These are phyloP conservation scores for Gymnothorax reevesii DNA, from an alignment of 2,797 vertebrate species.

Conservation along the genomic window DNA sequence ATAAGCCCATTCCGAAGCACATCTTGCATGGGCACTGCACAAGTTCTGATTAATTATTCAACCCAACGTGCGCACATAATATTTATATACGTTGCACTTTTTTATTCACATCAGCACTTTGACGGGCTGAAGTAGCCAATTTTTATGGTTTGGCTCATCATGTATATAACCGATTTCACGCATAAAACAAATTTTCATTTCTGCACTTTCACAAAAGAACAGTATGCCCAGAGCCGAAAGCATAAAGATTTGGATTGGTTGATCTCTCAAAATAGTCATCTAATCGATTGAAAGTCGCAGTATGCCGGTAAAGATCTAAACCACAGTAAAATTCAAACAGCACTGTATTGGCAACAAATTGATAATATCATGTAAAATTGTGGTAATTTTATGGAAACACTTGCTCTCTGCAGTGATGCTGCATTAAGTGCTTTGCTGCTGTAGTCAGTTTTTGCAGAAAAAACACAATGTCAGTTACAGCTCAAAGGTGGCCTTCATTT, in stretches of 20 bases:
- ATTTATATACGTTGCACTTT: neutral
- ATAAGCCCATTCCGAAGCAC: too few relatives aligned
- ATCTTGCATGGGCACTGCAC: neutral
- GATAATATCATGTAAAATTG: neutral
- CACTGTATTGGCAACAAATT: neutral
- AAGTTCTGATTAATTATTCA: slow-evolving; percentile 17
- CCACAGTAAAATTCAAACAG: neutral
- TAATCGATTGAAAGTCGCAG: neutral
- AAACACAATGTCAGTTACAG: neutral
- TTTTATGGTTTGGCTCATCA: neutral
- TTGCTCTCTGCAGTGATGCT: neutral
- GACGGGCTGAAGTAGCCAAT: neutral
- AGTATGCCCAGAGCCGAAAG: neutral
- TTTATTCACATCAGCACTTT: neutral
- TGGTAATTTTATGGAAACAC: neutral
- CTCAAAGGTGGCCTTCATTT: neutral
- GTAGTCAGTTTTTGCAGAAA: neutral
- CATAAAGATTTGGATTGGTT: neutral
- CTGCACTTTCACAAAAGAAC: neutral
- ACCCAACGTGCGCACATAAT: neutral
- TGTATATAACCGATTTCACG: neutral
- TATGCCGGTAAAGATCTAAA: neutral
- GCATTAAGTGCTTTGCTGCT: neutral
- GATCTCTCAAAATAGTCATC: neutral
- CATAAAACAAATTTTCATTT: neutral